Percentiles rank a stretch among this genome's conserved stretches.
Evolutionary conservation across 1,140 invertebrate genomes (phyloP).

Genomic region (Camponotus floridanus): DNA sequence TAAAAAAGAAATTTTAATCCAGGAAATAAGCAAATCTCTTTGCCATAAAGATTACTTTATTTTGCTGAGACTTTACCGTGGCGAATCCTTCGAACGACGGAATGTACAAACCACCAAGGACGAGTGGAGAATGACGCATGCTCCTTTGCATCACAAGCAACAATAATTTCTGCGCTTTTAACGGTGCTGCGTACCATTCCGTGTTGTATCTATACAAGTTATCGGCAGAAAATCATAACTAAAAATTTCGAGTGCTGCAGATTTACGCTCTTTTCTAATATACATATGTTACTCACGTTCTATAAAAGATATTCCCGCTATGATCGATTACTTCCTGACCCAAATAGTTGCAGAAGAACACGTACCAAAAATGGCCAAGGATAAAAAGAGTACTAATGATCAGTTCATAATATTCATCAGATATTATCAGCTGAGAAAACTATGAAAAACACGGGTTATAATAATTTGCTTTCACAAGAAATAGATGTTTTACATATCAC

Average conservation of each 20-base stretch:
- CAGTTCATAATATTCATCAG: background rate
- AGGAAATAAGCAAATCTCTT: background rate
- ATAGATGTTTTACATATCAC: background rate
- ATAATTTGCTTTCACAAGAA: background rate
- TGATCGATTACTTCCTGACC: slow-evolving; percentile 33
- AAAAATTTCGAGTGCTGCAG: too few relatives aligned
- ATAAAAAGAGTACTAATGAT: background rate
- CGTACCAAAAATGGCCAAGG: slow-evolving; percentile 1
- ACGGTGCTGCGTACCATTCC: slow-evolving; percentile 61
- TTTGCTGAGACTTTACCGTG: slow-evolving; percentile 6
- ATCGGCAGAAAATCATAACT: too few relatives aligned
- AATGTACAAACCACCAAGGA: slow-evolving; percentile 42
- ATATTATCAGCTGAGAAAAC: slow-evolving; percentile 21
- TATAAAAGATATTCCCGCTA: slow-evolving; percentile 43
- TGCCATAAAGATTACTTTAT: background rate
- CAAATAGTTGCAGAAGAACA: slow-evolving; percentile 31
- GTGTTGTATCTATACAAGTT: slow-evolving; percentile 52
- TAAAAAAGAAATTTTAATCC: background rate
- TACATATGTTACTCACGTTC: slow-evolving; percentile 17
- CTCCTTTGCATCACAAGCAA: slow-evolving; percentile 63
- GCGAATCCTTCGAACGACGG: slow-evolving; percentile 64
- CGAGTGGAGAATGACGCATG: slow-evolving; percentile 17
- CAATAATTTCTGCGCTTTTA: slow-evolving; percentile 60
- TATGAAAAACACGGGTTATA: background rate
- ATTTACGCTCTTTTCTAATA: background rate